Base-by-base conservation (phyloP, 1,140 invertebrate genomes). In the Mya arenaria region DNA sequence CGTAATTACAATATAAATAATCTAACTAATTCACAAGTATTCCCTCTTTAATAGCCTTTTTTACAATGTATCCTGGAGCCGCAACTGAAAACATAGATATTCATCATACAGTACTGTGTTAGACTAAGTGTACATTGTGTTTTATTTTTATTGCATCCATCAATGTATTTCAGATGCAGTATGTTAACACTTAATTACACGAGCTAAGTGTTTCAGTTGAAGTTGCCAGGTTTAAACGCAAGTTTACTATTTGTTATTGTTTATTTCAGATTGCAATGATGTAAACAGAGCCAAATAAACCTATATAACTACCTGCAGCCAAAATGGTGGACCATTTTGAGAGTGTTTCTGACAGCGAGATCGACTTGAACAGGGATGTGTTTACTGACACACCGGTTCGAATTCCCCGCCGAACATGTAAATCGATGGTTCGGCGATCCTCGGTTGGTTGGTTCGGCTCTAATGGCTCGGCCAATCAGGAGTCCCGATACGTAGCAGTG, bases 261-360 rank as follows among this genome's bases (percentile, higher is more conserved):
- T 32, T 36, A 63, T 36, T 17, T 63, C 6, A 19, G 32, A 34
- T 25, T 34, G 60, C 56, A n/a, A 28, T 56, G n/a, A 6, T 23
- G 5, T 56, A 56, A 56, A 56, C 55, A 4, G 4, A n/a, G 6
- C 6, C n/a, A 56, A 34, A 25, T 69, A 48, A 48, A 44, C 44
- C 44, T 56, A 36, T 23, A 6, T 6, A 44, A 41, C 13, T n/a
- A 34, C 13, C 19, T 10, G 36, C 15, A 25, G 17, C 62, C 19
- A 15, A 13, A 56, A 66, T n/a, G 4, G 68, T 78, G 75, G 75
- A 78, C 5, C 39, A 68, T n/a, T 23, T 68, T 13, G 78, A 81
- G 52, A 81, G 78, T 52, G 78, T 81, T 6, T 81, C 78, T 23
- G 78, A 81, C 58, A 81, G 78, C 32, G 78, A 81, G 62, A 17